phyloP scores from a whole-genome alignment of 2,888 invertebrate species.

The Agrochola litura region DNA sequence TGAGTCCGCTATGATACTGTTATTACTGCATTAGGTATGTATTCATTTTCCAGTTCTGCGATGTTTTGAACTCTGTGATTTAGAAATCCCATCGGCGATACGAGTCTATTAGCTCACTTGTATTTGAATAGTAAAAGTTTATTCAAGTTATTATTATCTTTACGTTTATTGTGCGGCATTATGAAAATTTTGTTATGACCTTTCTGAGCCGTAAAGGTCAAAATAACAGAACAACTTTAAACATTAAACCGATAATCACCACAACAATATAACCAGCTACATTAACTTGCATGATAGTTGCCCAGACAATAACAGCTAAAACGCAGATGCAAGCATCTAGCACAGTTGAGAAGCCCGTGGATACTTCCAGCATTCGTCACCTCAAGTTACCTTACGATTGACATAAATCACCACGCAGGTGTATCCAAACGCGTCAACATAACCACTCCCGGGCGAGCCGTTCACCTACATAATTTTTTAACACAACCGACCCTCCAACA shows the following conservation, averaged over 20 bases:
- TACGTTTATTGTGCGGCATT: not conserved
- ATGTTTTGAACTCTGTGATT: not conserved
- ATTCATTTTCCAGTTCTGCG: conserved; percentile 23
- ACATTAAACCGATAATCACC: not conserved
- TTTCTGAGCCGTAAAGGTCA: not conserved
- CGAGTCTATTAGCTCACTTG: not conserved
- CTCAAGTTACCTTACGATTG: conserved; percentile 7
- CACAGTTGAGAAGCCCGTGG: not conserved
- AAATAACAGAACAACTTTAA: conserved; percentile 1
- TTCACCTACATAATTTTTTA: conserved; percentile 39
- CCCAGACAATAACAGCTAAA: not conserved
- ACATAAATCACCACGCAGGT: conserved; percentile 14
- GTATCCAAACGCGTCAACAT: not conserved
- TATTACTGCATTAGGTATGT: conserved; percentile 35
- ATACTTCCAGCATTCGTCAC: not conserved
- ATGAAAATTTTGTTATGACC: not conserved
- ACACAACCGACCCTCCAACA: not conserved
- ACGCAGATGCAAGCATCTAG: not conserved
- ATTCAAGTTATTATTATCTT: conserved; percentile 8
- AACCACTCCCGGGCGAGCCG: not conserved
- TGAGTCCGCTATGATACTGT: conserved; percentile 34
- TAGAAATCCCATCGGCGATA: not conserved
- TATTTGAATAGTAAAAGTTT: conserved; percentile 2
- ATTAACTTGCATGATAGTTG: not conserved
- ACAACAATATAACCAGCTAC: not conserved